Conservation (phyloP, 2,113 vertebrate genomes). For the Sceloporus tristichus region DNA sequence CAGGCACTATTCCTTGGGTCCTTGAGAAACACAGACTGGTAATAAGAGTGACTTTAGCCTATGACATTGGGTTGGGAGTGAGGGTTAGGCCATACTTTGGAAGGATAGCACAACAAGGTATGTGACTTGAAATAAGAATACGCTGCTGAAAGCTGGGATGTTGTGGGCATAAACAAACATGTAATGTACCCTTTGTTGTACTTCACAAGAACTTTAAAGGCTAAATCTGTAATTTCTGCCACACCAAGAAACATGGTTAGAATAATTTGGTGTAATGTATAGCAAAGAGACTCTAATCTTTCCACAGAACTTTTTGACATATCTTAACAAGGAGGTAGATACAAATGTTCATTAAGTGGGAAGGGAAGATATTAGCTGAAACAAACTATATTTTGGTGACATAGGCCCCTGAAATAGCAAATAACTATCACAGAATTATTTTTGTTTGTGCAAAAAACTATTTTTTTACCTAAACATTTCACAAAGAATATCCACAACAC, state of each 20-base stretch:
- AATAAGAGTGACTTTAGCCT: too few species aligned
- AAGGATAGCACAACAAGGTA: too few species aligned
- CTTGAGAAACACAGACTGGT: too few species aligned
- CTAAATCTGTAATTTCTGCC: background rate
- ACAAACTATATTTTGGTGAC: background rate
- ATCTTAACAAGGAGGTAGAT: background rate
- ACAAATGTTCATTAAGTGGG: background rate
- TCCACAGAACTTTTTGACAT: background rate
- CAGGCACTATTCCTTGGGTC: too few species aligned
- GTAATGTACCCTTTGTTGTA: background rate
- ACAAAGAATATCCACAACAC: background rate
- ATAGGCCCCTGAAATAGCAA: background rate
- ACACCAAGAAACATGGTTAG: background rate
- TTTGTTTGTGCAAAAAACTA: constrained; percentile 4
- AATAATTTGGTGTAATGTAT: background rate
- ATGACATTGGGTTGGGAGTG: too few species aligned
- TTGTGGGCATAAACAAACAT: background rate
- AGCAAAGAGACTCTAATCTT: background rate
- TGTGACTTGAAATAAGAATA: too few species aligned
- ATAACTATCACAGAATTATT: background rate
- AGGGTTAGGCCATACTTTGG: too few species aligned
- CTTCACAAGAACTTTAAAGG: background rate
- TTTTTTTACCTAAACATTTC: background rate
- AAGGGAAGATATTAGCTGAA: too few species aligned
- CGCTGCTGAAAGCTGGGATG: too few species aligned